Conservation (phyloP, 2,113 vertebrate species). For the Oncorhynchus tshawytscha region DNA sequence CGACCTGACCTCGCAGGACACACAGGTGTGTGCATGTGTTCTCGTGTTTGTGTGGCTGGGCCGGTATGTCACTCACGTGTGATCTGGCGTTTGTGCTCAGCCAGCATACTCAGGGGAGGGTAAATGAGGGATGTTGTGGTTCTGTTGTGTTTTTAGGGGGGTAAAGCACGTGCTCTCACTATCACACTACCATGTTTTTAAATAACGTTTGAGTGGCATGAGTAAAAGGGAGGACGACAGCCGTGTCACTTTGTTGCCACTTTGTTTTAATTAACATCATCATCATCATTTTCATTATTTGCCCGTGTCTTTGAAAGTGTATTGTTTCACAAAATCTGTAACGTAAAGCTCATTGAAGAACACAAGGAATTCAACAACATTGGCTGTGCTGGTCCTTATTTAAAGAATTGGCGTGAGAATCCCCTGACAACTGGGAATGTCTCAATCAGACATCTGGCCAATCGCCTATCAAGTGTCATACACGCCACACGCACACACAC, state of each 20-base stretch:
- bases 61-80: background rate
- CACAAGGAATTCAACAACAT: background rate
- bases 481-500: background rate
- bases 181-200: too few species aligned
- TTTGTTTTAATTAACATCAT: background rate
- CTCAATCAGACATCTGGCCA: constrained; percentile 36
- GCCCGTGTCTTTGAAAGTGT: too few species aligned
- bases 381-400: constrained; percentile 2
- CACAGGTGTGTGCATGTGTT: background rate
- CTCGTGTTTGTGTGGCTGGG: too few species aligned
- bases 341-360: constrained; percentile 17
- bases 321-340: background rate
- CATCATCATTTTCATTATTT: background rate
- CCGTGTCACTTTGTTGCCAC: too few species aligned
- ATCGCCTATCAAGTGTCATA: constrained; percentile 44
- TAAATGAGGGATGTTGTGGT: background rate
- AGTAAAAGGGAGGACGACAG: too few species aligned
- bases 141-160: background rate
- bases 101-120: background rate
- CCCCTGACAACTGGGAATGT: constrained; percentile 49
- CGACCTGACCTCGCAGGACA: constrained; percentile 35
- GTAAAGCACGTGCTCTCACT: too few species aligned
- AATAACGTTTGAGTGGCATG: too few species aligned
- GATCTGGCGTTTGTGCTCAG: background rate
- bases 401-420: constrained; percentile 45